These are phyloP conservation scores for Drosophila azteca DNA, from an alignment of 1,140 invertebrate species.

Conservation along the genomic window DNA sequence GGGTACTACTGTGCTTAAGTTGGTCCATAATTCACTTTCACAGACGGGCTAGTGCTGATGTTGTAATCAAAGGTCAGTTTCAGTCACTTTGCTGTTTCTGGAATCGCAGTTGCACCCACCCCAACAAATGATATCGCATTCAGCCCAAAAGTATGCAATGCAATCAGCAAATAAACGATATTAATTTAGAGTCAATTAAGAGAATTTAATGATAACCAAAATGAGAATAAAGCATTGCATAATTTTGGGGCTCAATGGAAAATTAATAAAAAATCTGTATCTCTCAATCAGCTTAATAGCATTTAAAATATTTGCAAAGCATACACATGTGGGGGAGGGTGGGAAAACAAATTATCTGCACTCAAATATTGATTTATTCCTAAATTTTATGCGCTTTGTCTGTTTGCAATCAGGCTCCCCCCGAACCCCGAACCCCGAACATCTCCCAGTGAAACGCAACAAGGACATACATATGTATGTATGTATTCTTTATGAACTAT, in stretches of 20 bases:
- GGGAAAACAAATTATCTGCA: constrained; percentile 1
- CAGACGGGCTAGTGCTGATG: constrained; percentile 28
- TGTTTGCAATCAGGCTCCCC: too few relatives aligned
- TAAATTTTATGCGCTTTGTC: background rate
- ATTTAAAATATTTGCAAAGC: constrained; percentile 23
- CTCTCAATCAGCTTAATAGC: too few relatives aligned
- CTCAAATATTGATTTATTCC: constrained; percentile 11
- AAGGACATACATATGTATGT: too few relatives aligned
- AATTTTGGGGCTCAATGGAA: constrained; percentile 32
- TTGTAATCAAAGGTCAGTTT: constrained; percentile 36
- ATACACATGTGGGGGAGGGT: background rate
- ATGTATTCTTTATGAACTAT: constrained; percentile 34
- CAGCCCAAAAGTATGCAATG: constrained; percentile 43
- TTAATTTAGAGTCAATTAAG: constrained; percentile 30
- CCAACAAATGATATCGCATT: too few relatives aligned
- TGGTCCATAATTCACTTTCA: constrained; percentile 35
- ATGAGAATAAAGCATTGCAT: constrained; percentile 29
- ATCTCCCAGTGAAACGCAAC: background rate
- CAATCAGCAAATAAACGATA: constrained; percentile 27
- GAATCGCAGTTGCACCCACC: too few relatives aligned
- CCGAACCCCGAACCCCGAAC: too few relatives aligned
- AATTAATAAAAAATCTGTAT: constrained; percentile 32
- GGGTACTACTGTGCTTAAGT: constrained; percentile 23
- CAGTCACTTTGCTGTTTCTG: too few relatives aligned
- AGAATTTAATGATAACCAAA: constrained; percentile 25